Base-by-base conservation (phyloP, 2,888 invertebrate species). In the Cryptocheilus praepositus region DNA sequence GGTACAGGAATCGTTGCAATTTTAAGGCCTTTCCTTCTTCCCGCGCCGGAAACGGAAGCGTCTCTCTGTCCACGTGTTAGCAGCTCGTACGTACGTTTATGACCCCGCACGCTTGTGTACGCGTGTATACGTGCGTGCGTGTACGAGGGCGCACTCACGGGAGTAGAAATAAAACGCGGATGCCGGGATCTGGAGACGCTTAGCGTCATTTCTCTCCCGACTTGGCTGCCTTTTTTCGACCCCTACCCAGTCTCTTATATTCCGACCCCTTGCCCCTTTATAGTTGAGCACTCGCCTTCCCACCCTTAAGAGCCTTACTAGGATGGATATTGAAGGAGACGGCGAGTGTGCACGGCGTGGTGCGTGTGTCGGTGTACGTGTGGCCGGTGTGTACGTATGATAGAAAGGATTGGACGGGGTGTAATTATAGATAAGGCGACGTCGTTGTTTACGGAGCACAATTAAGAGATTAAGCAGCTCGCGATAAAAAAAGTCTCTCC, bases 391-490 rank as follows among this genome's bases (percentile, higher is more conserved):
- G 18, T 5, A 49, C 16, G 49, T 18, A 49, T 18, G 49, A 18
- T 49, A 49, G 49, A 45, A 22, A 45, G 53, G 54, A 52, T 44
- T 25, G 53, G 58, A 49, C 44, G 59, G 45, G 19, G 55, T 51
- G 55, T 70, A 79, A 79, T 76, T 78, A 78, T 70, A 75, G 72
- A 76, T 74, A 74, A 78, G 70, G 58, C 61, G 52, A 67, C 68
- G 51, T 45, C 28, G 46, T 52, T 52, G 70, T 76, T 76, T 78
- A 67, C 66, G 65, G 68, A 78, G 70, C 59, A 68, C 71, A 73
- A 79, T 77, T 73, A 73, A 73, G 76, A 73, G 71, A 69, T 76
- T 76, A 77, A 79, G 63, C 70, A 66, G 56, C 46, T 67, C 63
- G 65, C 61, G 69, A 74, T 71, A 68, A 72, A 71, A 36, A 36